These are phyloP conservation scores for Pedicia rivosa DNA, from an alignment of 2,888 invertebrate genomes.

Conservation along the genomic window DNA sequence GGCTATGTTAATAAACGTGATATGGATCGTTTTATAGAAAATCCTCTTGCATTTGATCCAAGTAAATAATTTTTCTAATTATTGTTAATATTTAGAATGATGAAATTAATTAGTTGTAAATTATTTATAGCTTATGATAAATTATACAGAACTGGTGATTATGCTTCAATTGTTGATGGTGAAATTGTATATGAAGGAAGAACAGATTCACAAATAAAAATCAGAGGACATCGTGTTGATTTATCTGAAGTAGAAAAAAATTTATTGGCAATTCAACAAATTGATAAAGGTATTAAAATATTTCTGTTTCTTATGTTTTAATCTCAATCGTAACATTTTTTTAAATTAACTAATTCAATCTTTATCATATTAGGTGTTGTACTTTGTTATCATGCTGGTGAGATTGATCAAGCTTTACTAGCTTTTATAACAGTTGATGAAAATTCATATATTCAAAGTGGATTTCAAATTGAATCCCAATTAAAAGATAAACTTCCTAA, in stretches of 20 bases:
- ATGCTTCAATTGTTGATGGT: slow-evolving; percentile 52
- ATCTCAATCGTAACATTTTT: too few species aligned
- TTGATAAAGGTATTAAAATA: slow-evolving; percentile 63
- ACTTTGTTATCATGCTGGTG: slow-evolving; percentile 61
- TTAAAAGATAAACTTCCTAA: slow-evolving; percentile 47
- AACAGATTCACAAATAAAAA: slow-evolving; percentile 72
- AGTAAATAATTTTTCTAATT: slow-evolving; percentile 25
- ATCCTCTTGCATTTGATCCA: slow-evolving; percentile 51
- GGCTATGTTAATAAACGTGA: slow-evolving; percentile 68
- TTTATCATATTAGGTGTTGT: too few species aligned
- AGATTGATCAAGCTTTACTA: slow-evolving; percentile 51
- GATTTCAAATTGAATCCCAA: slow-evolving; percentile 45
- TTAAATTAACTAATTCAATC: too few species aligned
- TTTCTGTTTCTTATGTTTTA: too few species aligned
- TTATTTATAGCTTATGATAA: slow-evolving; percentile 42
- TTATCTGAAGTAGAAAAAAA: slow-evolving; percentile 68
- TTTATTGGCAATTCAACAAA: slow-evolving; percentile 40
- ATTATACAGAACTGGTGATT: slow-evolving; percentile 75
- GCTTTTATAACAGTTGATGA: slow-evolving; percentile 44
- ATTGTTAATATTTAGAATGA: background rate
- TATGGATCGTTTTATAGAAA: slow-evolving; percentile 55
- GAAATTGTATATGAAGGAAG: slow-evolving; percentile 63
- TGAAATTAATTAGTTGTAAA: background rate
- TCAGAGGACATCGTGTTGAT: slow-evolving; percentile 75
- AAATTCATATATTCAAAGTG: slow-evolving; percentile 24